Percentiles rank a stretch among this genome's conserved stretches.
These are phyloP conservation scores for Dryobates pubescens DNA, from an alignment of 2,797 vertebrate genomes.

Conservation along the genomic window DNA sequence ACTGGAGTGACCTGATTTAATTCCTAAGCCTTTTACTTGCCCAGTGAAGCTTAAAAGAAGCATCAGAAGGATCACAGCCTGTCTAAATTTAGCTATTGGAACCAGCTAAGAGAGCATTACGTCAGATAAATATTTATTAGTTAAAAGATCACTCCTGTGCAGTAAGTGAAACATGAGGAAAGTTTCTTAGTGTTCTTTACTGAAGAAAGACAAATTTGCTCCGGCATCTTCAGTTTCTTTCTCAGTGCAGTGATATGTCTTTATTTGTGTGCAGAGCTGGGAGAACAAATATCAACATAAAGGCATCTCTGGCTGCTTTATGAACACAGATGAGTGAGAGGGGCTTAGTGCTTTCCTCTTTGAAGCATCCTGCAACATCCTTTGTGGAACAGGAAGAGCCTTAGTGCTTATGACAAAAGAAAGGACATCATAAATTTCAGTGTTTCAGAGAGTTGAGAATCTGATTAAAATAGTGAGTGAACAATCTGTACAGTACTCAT, in stretches of 20 bases:
- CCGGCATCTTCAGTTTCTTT: neutral
- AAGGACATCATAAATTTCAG: slow-evolving; percentile 48
- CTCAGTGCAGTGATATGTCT: neutral
- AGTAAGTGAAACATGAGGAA: neutral
- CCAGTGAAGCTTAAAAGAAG: slow-evolving; percentile 49
- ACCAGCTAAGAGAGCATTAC: neutral
- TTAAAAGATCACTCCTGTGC: neutral
- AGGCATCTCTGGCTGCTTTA: slow-evolving; percentile 65
- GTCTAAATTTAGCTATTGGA: slow-evolving; percentile 63
- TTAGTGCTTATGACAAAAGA: slow-evolving; percentile 71
- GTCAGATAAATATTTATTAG: slow-evolving; percentile 54
- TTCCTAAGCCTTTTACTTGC: slow-evolving; percentile 52
- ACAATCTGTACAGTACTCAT: neutral
- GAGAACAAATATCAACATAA: slow-evolving; percentile 47
- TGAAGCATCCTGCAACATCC: slow-evolving; percentile 64
- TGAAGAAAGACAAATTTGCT: neutral
- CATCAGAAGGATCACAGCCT: slow-evolving; percentile 48
- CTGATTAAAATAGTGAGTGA: neutral
- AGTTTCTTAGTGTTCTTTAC: neutral
- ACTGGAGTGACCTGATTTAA: slow-evolving; percentile 61
- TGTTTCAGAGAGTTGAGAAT: slow-evolving; percentile 6
- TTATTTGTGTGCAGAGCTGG: slow-evolving; percentile 28
- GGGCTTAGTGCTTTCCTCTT: slow-evolving; percentile 53
- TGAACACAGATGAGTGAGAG: slow-evolving; percentile 48
- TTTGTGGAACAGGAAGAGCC: slow-evolving; percentile 68